Conservation (phyloP, 2,888 invertebrate species). For the Zygogramma bicolorata region DNA sequence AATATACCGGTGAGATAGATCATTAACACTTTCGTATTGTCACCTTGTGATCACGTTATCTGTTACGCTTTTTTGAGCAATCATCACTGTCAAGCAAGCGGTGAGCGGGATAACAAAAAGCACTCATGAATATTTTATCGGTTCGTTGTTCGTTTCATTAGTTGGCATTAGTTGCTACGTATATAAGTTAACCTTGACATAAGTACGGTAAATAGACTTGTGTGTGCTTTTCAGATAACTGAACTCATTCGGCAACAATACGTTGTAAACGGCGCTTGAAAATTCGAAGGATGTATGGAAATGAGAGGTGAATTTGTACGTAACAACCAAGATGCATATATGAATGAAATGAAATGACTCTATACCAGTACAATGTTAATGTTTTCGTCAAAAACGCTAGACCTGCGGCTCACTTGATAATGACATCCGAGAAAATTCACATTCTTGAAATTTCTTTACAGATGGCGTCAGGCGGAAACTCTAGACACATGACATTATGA, state of each 20-base stretch:
- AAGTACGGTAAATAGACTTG: conserved; percentile 21
- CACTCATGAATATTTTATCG: conserved; percentile 18
- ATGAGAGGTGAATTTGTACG: background rate
- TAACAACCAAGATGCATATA: too few relatives aligned
- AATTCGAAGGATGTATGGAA: background rate
- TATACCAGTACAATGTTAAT: too few relatives aligned
- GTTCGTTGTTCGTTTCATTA: too few relatives aligned
- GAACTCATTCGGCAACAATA: background rate
- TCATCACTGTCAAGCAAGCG: background rate
- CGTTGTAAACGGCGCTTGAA: background rate
- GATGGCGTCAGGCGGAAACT: too few relatives aligned
- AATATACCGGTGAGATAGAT: conserved; percentile 1
- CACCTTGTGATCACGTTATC: conserved; percentile 11
- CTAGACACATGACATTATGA: too few relatives aligned
- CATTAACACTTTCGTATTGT: background rate
- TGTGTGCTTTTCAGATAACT: background rate
- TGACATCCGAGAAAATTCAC: too few relatives aligned
- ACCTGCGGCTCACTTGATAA: too few relatives aligned
- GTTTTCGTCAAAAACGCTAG: too few relatives aligned
- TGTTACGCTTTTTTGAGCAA: conserved; percentile 3
- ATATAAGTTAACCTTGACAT: conserved; percentile 19
- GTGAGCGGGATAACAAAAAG: background rate
- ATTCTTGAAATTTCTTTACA: too few relatives aligned
- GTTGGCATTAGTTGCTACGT: conserved; percentile 10
- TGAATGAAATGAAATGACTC: too few relatives aligned